Conservation (phyloP, 2,797 vertebrate genomes). For the Chaetodon trifasciatus region DNA sequence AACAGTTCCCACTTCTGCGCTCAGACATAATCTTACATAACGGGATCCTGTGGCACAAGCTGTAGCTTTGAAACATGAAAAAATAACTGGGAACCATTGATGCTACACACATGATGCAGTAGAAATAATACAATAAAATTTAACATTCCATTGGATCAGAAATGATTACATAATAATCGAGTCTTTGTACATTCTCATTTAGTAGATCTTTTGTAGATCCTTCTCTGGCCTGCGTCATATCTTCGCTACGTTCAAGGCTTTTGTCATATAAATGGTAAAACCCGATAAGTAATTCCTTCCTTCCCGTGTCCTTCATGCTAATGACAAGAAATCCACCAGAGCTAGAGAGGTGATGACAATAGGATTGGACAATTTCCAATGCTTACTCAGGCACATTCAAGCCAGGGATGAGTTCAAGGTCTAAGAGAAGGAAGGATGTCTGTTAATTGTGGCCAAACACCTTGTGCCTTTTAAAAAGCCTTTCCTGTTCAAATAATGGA, state of each 20-base stretch:
- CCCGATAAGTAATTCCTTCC: slow-evolving; percentile 43
- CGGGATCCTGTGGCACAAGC: slow-evolving; percentile 17
- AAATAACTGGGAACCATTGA: neutral
- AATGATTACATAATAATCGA: slow-evolving; percentile 13
- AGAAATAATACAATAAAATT: slow-evolving; percentile 25
- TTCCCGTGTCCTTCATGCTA: slow-evolving; percentile 38
- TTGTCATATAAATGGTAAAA: slow-evolving; percentile 27
- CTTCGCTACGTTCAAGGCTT: slow-evolving; percentile 16
- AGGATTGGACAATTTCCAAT: slow-evolving; percentile 36
- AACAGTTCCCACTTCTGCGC: slow-evolving; percentile 5
- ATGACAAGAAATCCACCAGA: slow-evolving; percentile 38
- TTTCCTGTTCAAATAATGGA: slow-evolving; percentile 32
- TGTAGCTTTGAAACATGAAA: slow-evolving; percentile 14
- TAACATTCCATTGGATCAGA: slow-evolving; percentile 4
- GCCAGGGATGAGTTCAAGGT: slow-evolving; percentile 46
- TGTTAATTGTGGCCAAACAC: slow-evolving; percentile 38
- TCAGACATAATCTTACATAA: slow-evolving; percentile 33
- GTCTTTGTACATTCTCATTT: neutral
- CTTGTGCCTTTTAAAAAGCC: slow-evolving; percentile 32
- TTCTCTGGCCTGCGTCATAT: neutral
- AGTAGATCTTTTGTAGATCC: neutral
- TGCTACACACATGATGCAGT: neutral
- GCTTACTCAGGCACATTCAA: slow-evolving; percentile 22
- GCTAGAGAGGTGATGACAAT: slow-evolving; percentile 45
- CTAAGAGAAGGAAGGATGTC: slow-evolving; percentile 51